Conservation (phyloP, 2,797 vertebrate genomes). For the Myotis findleyi region DNA sequence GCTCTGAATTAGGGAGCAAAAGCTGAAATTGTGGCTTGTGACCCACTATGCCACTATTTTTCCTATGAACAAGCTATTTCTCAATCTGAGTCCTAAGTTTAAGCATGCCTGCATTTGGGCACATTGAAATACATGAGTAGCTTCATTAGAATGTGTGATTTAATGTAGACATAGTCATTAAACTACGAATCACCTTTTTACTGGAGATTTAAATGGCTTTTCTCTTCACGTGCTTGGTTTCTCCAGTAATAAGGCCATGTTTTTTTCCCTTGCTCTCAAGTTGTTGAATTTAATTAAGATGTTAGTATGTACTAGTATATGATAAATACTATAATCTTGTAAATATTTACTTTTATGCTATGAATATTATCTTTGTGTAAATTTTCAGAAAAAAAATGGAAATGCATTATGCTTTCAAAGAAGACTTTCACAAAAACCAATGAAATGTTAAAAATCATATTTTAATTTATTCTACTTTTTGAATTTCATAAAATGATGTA, state of each 20-base stretch:
- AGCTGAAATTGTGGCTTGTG: conserved; percentile 5
- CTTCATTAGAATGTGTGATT: conserved; percentile 17
- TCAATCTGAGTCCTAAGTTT: neutral
- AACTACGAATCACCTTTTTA: neutral
- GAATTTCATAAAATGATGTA: conserved; percentile 16
- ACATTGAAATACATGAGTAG: neutral
- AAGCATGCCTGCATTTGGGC: neutral
- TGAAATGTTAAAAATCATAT: neutral
- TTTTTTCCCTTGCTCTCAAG: neutral
- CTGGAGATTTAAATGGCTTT: neutral
- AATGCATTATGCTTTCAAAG: neutral
- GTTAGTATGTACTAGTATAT: neutral
- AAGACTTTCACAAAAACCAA: neutral
- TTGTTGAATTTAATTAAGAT: conserved; percentile 53
- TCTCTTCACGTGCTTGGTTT: neutral
- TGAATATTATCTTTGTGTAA: conserved; percentile 3
- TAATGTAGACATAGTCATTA: neutral
- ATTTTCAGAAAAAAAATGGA: conserved; percentile 32
- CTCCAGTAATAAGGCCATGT: neutral
- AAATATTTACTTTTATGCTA: neutral
- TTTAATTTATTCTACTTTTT: conserved; percentile 40
- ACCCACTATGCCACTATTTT: conserved; percentile 1
- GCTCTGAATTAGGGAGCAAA: conserved; percentile 39
- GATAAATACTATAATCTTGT: neutral
- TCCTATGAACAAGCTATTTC: neutral